Base-by-base conservation (phyloP, 2,113 vertebrate species). In the Macaca mulatta region DNA sequence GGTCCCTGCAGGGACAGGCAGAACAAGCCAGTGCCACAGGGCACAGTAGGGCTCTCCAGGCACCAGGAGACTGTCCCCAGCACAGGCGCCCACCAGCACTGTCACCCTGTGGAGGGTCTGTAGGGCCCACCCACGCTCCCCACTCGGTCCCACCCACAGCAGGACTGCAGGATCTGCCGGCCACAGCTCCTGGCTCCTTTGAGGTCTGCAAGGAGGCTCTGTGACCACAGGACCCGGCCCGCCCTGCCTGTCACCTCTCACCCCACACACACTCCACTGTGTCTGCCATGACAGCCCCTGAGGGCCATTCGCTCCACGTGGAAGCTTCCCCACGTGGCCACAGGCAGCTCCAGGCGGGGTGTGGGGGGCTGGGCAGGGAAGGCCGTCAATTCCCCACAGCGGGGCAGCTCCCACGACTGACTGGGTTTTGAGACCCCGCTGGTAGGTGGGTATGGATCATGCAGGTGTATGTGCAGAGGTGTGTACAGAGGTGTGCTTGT, bases 161-260 rank as follows among this genome's bases (percentile, higher is more conserved):
- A 40, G 69, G 40, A 38, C 48, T 40, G 0, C 0, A 1, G 87
- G 10, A 10, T 3, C 17, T 3, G 0, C 43, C 4, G 4, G 45
- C n/a, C 59, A 2, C 0, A 3, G 87, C 72, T 30, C 67, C 16
- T 69, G 67, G 61, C 5, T 35, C 30, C 67, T 69, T 69, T 14
- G 3, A 2, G 0, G 3, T 78, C 72, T 30, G 5, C 35, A 7
- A 8, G 88, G 52, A 2, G 2, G 52, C 7, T 12, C 81, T 30
- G 27, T 0, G 30, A 23, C 35, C 0, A 1, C 27, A 20, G 22
- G 5, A 40, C 86, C 30, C 38, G 95, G 99, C 99, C 98, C 96
- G 99, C 99, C 74, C 99, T 99, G 64, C 40, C 67, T 38, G 22
- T 14, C 45, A 8, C 50, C 35, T 40, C n/a, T 40, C 4, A 35